These are phyloP conservation scores for Apis dorsata DNA, from an alignment of 1,140 invertebrate genomes.

Conservation along the genomic window DNA sequence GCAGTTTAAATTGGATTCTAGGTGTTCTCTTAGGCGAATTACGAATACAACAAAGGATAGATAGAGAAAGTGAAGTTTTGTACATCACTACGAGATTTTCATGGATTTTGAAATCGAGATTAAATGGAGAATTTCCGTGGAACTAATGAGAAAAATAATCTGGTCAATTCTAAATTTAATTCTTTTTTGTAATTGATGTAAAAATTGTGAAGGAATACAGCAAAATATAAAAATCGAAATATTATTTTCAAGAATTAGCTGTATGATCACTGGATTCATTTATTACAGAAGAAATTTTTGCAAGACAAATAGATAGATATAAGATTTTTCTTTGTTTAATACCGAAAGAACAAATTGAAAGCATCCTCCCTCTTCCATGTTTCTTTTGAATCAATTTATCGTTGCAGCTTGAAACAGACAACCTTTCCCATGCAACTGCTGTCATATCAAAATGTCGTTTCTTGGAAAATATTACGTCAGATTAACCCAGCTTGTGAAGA, in stretches of 20 bases:
- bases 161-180: too few species aligned
- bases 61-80: neutral
- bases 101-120: neutral
- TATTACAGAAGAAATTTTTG: neutral
- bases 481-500: constrained; percentile 3
- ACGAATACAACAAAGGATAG: neutral
- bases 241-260: neutral
- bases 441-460: constrained; percentile 29
- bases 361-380: neutral
- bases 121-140: neutral
- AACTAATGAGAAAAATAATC: neutral
- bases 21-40: neutral
- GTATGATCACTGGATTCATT: neutral
- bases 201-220: too few species aligned
- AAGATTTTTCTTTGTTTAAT: neutral
- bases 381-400: constrained; percentile 21
- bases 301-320: neutral
- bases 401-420: constrained; percentile 18
- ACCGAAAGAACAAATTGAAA: neutral
- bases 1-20: neutral
- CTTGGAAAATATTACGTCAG: constrained; percentile 30
- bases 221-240: neutral
- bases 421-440: constrained; percentile 14
- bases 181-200: too few species aligned
- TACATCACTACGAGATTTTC: neutral